Evolutionary conservation across 2,113 vertebrate species (phyloP).

Genomic region (Hemibagrus wyckioides): DNA sequence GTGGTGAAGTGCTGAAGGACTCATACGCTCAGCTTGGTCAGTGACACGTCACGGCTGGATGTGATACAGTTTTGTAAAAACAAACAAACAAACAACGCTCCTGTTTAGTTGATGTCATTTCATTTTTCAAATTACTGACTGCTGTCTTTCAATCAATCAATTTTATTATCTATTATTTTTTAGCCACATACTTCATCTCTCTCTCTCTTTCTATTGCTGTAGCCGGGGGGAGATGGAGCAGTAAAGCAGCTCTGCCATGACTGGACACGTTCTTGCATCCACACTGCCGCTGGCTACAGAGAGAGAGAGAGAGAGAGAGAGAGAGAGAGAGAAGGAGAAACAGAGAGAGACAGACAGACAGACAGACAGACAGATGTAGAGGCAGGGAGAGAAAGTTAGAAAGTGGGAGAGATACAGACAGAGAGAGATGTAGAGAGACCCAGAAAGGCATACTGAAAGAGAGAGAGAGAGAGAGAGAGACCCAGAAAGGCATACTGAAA

Average conservation of each 20-base stretch:
- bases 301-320: not conserved
- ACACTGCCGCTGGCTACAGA: conserved; percentile 36
- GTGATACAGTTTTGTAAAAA: not conserved
- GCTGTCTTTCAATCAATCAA: not conserved
- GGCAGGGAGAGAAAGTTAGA: not conserved
- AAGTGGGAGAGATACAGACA: not conserved
- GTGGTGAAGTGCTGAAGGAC: not conserved
- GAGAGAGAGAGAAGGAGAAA: not conserved
- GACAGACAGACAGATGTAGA: not conserved
- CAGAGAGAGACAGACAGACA: not conserved
- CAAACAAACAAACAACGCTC: not conserved
- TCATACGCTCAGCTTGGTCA: not conserved
- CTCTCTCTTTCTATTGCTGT: conserved; percentile 12
- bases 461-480: not conserved
- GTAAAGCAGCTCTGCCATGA: conserved; percentile 55
- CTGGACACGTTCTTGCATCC: conserved; percentile 40
- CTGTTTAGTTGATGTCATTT: not conserved
- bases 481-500: not conserved
- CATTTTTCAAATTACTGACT: not conserved
- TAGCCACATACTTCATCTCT: not conserved
- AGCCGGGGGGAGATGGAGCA: conserved; percentile 30
- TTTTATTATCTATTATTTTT: not conserved
- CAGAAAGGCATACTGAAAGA: not conserved
- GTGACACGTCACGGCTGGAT: not conserved
- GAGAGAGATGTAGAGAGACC: not conserved